Conservation (phyloP, 2,797 vertebrate species). For the Vultur gryphus region DNA sequence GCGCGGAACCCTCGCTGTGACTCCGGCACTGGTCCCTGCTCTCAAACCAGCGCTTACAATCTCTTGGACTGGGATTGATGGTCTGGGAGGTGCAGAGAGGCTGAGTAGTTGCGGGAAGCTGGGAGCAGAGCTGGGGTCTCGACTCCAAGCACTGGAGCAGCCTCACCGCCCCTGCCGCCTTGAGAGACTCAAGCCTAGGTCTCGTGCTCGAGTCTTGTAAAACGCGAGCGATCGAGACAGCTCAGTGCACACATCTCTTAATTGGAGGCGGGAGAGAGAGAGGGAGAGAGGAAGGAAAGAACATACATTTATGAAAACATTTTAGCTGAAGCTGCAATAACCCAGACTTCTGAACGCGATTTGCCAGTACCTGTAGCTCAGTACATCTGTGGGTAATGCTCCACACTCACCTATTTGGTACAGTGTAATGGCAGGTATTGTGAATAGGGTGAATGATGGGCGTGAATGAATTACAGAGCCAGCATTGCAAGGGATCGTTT, state of each 20-base stretch:
- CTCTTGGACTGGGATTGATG: not conserved
- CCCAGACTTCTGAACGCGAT: not conserved
- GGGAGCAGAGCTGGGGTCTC: not conserved
- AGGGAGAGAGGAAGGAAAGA: not conserved
- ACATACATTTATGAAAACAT: not conserved
- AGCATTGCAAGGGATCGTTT: not conserved
- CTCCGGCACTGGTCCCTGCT: no score
- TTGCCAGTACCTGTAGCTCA: not conserved
- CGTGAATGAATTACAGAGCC: not conserved
- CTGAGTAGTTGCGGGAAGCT: not conserved
- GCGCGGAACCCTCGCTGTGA: no score
- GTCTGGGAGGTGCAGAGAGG: not conserved
- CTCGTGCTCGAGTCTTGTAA: not conserved
- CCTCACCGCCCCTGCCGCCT: not conserved
- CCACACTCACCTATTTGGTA: not conserved
- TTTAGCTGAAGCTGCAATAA: not conserved
- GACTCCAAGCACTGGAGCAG: not conserved
- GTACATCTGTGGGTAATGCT: not conserved
- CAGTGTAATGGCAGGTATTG: not conserved
- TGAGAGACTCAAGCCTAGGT: not conserved
- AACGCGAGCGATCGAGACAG: not conserved
- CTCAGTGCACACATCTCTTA: not conserved
- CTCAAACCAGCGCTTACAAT: not conserved
- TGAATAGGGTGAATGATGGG: not conserved
- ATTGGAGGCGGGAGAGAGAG: not conserved